These are phyloP conservation scores for Pterocles orientalis DNA, from an alignment of 2,113 vertebrate genomes.

Conservation along the genomic window DNA sequence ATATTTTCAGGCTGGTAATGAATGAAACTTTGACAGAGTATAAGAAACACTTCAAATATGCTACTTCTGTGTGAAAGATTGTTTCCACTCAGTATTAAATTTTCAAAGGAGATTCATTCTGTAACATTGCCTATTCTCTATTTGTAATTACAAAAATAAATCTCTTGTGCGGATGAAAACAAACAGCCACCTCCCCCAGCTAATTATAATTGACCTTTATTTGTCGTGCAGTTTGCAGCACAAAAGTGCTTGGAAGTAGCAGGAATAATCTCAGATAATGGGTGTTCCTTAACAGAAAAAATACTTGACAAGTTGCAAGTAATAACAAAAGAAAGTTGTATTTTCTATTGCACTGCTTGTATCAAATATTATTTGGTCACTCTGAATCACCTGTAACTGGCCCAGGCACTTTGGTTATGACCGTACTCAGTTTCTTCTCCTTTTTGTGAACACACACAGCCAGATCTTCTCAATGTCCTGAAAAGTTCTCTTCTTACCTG, in stretches of 20 bases:
- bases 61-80: neutral
- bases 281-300: neutral
- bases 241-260: constrained; percentile 1
- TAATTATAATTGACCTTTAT: constrained; percentile 59
- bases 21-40: neutral
- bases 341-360: neutral
- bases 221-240: neutral
- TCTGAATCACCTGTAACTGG: neutral
- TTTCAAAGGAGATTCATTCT: neutral
- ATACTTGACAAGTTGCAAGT: neutral
- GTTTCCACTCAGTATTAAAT: neutral
- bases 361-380: neutral
- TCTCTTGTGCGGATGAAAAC: neutral
- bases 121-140: neutral
- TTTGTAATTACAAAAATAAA: constrained; percentile 13
- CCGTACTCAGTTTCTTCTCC: neutral
- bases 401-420: neutral
- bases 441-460: constrained; percentile 28
- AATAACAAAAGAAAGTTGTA: neutral
- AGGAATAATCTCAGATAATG: neutral
- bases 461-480: constrained; percentile 23
- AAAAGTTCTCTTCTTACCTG: constrained; percentile 38
- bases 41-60: neutral
- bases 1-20: neutral
- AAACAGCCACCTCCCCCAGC: neutral